Evolutionary conservation across 2,888 invertebrate species (phyloP).

Genomic region (Pandemis cinnamomeana): DNA sequence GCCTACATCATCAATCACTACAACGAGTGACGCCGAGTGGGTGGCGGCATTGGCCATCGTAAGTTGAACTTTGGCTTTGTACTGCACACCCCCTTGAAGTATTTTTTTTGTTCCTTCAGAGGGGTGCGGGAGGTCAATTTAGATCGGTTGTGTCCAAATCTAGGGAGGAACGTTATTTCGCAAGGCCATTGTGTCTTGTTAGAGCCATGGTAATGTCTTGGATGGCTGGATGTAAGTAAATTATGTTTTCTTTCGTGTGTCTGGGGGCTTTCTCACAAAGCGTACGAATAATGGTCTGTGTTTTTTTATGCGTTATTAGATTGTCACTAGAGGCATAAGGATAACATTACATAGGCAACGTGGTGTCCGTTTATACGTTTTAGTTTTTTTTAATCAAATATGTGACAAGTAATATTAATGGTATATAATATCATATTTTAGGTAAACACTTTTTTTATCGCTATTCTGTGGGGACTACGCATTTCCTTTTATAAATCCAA

Average conservation of each 20-base stretch:
- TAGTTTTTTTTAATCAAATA: neutral
- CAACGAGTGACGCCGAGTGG: conserved; percentile 71
- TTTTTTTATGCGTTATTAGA: conserved; percentile 44
- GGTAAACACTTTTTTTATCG: too few species aligned
- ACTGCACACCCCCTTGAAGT: conserved; percentile 21
- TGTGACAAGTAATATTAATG: too few species aligned
- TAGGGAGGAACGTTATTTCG: conserved; percentile 72
- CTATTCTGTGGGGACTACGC: too few species aligned
- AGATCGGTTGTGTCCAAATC: conserved; percentile 53
- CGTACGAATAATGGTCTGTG: conserved; percentile 46
- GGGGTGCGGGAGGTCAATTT: conserved; percentile 52
- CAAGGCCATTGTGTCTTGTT: conserved; percentile 82
- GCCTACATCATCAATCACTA: conserved; percentile 83
- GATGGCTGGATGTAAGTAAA: conserved; percentile 79
- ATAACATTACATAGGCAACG: neutral
- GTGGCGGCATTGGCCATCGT: conserved; percentile 55
- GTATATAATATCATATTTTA: too few species aligned
- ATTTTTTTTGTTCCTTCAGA: conserved; percentile 27
- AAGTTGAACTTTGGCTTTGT: conserved; percentile 60
- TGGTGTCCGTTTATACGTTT: neutral
- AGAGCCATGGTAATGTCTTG: conserved; percentile 78
- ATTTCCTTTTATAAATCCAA: too few species aligned
- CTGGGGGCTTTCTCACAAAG: conserved; percentile 49
- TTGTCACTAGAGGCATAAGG: conserved; percentile 20
- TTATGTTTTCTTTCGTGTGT: conserved; percentile 73